Conservation (phyloP, 2,113 vertebrate genomes). For the Sturnus vulgaris region DNA sequence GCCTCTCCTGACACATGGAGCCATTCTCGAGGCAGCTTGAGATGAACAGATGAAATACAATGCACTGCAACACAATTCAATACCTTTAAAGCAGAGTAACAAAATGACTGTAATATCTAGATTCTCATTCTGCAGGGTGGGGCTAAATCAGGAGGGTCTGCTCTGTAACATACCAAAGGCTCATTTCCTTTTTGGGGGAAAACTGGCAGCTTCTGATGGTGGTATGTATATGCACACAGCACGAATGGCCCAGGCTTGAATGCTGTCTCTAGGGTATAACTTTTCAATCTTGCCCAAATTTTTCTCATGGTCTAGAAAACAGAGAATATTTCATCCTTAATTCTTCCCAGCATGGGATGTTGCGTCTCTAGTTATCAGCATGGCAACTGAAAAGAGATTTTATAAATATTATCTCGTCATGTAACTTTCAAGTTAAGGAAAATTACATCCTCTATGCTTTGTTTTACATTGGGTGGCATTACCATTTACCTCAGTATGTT, state of each 20-base stretch:
- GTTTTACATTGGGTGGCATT: neutral
- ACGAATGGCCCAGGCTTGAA: neutral
- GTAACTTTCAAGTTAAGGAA: neutral
- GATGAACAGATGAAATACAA: neutral
- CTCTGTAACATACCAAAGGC: neutral
- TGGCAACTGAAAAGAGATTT: conserved; percentile 21
- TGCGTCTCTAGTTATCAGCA: neutral
- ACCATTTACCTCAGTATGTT: neutral
- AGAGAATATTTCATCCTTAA: neutral
- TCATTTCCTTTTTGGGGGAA: neutral
- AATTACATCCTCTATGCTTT: neutral
- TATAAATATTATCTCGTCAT: neutral
- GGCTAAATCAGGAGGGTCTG: neutral
- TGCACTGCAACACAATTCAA: neutral
- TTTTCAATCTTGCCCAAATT: conserved; percentile 24
- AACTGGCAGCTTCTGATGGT: neutral
- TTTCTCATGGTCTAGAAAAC: conserved; percentile 61
- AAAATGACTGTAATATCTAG: neutral
- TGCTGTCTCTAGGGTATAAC: conserved; percentile 6
- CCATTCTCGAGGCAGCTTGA: neutral
- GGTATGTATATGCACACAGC: neutral
- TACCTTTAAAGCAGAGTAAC: neutral
- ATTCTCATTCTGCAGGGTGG: neutral
- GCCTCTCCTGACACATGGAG: neutral
- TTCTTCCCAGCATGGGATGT: neutral